Conservation (phyloP, 2,888 invertebrate genomes). For the Tenthredo livida region DNA sequence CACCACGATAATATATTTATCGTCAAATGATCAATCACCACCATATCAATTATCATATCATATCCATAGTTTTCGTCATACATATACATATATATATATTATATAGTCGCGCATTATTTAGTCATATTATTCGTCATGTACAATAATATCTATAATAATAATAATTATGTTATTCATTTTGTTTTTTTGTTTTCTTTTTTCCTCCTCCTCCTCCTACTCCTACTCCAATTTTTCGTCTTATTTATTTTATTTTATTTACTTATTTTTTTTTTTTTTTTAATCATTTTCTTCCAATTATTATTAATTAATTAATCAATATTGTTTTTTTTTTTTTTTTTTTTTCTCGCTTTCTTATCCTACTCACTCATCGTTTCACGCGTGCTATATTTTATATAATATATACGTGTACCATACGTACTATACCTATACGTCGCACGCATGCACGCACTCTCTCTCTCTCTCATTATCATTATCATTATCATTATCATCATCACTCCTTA, state of each 20-base stretch:
- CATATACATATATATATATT: constrained; percentile 60
- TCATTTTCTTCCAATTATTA: constrained; percentile 67
- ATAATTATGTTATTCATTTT: constrained; percentile 61
- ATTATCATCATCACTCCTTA: neutral
- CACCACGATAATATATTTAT: constrained; percentile 58
- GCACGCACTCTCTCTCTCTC: neutral
- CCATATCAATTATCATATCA: constrained; percentile 69
- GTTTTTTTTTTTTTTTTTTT: neutral
- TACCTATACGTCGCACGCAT: neutral
- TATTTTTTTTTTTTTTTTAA: constrained; percentile 57
- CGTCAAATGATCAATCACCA: constrained; percentile 63
- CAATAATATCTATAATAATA: constrained; percentile 70
- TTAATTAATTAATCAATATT: constrained; percentile 60
- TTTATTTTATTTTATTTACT: constrained; percentile 65
- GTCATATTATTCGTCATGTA: constrained; percentile 70
- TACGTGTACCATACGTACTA: neutral
- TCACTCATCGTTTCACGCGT: neutral
- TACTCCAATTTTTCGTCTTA: neutral
- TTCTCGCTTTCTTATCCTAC: neutral
- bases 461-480: neutral
- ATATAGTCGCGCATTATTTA: constrained; percentile 61
- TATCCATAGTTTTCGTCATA: constrained; percentile 67
- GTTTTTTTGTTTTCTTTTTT: neutral
- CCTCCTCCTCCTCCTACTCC: neutral
- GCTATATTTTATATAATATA: no score